Conservation (phyloP, 1,140 invertebrate species). For the Yoshiicerus persimilis region DNA sequence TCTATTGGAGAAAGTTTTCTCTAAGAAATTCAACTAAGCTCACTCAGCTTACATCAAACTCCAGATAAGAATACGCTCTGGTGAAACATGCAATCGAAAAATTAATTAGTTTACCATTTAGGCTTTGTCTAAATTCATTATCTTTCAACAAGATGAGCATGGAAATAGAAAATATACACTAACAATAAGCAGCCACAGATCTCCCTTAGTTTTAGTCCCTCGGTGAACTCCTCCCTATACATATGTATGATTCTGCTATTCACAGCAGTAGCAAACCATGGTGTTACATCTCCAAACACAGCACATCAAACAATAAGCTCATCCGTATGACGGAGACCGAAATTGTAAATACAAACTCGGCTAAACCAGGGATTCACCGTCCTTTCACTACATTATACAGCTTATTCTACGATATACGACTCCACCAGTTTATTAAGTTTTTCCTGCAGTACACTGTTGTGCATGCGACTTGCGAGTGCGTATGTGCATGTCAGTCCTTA, state of each 20-base stretch:
- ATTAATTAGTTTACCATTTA: constrained; percentile 18
- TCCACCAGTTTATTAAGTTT: background rate
- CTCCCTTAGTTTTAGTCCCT: background rate
- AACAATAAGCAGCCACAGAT: background rate
- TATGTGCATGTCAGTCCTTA: too few relatives aligned
- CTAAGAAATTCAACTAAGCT: background rate
- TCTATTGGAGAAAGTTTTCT: background rate
- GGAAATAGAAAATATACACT: background rate
- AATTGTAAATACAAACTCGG: background rate
- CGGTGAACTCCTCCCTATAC: background rate
- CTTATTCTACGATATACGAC: background rate
- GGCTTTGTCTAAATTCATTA: background rate
- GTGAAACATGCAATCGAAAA: constrained; percentile 3
- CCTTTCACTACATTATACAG: background rate
- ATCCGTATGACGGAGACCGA: background rate
- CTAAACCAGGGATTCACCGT: background rate
- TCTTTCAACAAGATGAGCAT: background rate
- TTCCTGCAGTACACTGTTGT: background rate
- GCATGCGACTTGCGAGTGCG: too few relatives aligned
- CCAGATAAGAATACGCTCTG: background rate
- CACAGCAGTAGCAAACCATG: background rate
- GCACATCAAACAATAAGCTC: background rate
- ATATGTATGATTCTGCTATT: background rate
- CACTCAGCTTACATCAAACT: background rate
- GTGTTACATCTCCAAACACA: background rate